Conservation (phyloP, 2,888 invertebrate species). For the Xestia rhomboidea region DNA sequence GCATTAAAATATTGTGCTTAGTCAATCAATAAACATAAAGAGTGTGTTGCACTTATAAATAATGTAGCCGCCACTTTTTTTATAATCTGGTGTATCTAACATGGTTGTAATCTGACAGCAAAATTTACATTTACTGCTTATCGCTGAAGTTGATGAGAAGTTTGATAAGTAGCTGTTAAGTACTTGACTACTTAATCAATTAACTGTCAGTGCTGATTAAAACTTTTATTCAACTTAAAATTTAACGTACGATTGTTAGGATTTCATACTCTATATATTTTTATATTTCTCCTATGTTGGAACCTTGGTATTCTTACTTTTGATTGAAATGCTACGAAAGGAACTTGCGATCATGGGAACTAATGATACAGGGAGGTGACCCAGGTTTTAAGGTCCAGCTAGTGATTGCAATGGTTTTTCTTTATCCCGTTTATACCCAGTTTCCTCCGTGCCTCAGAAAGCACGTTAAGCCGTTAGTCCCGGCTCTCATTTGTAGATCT, state of each 20-base stretch:
- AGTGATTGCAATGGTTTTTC: not conserved
- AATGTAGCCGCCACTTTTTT: constrained; percentile 1
- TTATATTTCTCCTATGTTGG: not conserved
- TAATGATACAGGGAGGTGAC: no score
- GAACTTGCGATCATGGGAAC: not conserved
- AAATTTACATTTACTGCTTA: not conserved
- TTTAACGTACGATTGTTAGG: not conserved
- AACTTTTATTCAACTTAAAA: not conserved
- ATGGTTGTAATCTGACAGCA: constrained; percentile 2
- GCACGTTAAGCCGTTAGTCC: no score
- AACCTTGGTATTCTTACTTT: not conserved
- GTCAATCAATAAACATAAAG: constrained; percentile 20
- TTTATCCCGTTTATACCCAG: not conserved
- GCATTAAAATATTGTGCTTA: constrained; percentile 17
- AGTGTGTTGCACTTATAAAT: constrained; percentile 3
- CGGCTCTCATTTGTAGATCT: no score
- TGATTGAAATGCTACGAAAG: not conserved
- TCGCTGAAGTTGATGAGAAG: not conserved
- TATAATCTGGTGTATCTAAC: not conserved
- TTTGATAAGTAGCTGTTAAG: not conserved
- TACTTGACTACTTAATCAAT: not conserved
- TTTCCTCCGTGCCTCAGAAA: no score
- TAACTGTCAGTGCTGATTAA: not conserved
- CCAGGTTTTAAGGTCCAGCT: not conserved
- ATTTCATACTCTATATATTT: not conserved